Percentiles rank a stretch among this genome's conserved stretches.
Conservation (phyloP, 1,140 invertebrate species). For the Drosophila navojoa region DNA sequence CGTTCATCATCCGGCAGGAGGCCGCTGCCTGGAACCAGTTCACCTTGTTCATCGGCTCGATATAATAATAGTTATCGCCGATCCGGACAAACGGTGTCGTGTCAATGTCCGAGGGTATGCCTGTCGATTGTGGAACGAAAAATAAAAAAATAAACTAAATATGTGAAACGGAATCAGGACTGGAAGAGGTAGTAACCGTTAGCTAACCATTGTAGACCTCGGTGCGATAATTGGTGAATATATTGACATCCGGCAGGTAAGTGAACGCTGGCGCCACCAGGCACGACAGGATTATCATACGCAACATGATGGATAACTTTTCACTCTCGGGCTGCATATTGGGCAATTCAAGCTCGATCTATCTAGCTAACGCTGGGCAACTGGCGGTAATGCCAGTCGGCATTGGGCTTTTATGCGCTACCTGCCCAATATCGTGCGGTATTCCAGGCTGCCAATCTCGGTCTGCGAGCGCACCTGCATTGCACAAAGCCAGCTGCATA, state of each 20-base stretch:
- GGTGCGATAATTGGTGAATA: constrained; percentile 69
- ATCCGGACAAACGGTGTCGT: constrained; percentile 65
- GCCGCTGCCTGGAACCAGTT: constrained; percentile 72
- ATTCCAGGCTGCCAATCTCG: neutral
- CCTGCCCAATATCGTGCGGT: neutral
- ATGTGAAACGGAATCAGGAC: neutral
- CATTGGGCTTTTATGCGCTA: constrained; percentile 21
- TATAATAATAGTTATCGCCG: constrained; percentile 70
- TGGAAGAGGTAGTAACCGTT: neutral
- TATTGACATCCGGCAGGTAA: constrained; percentile 67
- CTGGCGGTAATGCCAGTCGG: neutral
- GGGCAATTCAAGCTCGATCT: no score
- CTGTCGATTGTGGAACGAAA: constrained; percentile 15
- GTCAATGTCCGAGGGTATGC: constrained; percentile 66
- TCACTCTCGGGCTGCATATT: neutral
- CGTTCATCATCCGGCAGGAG: constrained; percentile 71
- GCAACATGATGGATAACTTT: constrained; percentile 10
- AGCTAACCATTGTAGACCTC: constrained; percentile 66
- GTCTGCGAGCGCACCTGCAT: constrained; percentile 10
- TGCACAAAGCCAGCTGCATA: constrained; percentile 22
- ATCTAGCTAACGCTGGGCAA: neutral
- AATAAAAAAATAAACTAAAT: neutral
- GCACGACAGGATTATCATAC: constrained; percentile 36
- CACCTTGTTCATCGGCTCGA: constrained; percentile 67
- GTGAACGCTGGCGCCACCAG: constrained; percentile 8